These are phyloP conservation scores for Halcyon malimbica DNA, from an alignment of 2,113 vertebrate species.

Conservation along the genomic window DNA sequence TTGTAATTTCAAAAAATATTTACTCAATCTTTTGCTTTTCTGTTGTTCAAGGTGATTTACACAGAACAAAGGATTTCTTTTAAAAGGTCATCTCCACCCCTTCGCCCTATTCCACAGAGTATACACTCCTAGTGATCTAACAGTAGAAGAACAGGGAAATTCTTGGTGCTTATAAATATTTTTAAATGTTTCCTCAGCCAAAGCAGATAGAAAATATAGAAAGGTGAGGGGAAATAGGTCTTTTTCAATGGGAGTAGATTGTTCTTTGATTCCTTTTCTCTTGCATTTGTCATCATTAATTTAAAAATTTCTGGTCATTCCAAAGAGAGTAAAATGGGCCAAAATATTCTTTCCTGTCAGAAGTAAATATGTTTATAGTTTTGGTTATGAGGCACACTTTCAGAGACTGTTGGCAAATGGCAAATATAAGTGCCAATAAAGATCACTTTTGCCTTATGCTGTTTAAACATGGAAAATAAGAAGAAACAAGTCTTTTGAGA, in stretches of 20 bases:
- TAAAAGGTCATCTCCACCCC: neutral
- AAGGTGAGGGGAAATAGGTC: conserved; percentile 28
- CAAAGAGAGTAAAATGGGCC: conserved; percentile 42
- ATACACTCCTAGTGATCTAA: neutral
- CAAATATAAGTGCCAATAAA: conserved; percentile 43
- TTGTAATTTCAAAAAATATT: neutral
- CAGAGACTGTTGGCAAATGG: conserved; percentile 45
- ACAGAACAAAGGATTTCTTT: neutral
- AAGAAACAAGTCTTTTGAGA: neutral
- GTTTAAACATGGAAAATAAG: neutral
- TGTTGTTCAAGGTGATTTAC: neutral
- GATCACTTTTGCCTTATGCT: conserved; percentile 42
- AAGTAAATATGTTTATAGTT: conserved; percentile 53
- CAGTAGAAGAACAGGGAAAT: neutral
- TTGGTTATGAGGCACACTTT: conserved; percentile 26
- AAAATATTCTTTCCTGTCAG: conserved; percentile 51
- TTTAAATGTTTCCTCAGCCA: neutral
- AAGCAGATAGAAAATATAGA: conserved; percentile 15
- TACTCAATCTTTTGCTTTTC: neutral
- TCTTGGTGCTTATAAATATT: neutral
- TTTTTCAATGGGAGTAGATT: conserved; percentile 50
- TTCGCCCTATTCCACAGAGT: neutral
- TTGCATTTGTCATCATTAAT: conserved; percentile 61
- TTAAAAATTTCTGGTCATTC: conserved; percentile 64
- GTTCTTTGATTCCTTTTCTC: conserved; percentile 60